These are phyloP conservation scores for Coreius guichenoti DNA, from an alignment of 2,797 vertebrate genomes.

Conservation along the genomic window DNA sequence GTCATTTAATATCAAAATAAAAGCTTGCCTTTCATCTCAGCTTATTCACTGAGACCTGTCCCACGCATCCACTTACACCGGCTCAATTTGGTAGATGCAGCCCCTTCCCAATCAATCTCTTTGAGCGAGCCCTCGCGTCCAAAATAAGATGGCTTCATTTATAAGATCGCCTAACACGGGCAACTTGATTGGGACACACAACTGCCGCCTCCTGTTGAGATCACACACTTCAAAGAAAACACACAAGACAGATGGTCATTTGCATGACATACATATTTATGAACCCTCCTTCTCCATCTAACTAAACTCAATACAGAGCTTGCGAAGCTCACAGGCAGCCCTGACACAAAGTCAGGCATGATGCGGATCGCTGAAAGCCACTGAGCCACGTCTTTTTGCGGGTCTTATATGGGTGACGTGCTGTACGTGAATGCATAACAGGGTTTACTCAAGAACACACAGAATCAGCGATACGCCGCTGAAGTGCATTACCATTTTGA, in stretches of 20 bases:
- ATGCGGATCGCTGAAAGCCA: not conserved
- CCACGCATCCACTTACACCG: conserved; percentile 16
- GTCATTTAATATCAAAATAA: conserved; percentile 25
- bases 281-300: conserved; percentile 42
- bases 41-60: conserved; percentile 14
- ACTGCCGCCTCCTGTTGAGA: conserved; percentile 34
- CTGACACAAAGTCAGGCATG: not conserved
- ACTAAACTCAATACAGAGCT: conserved; percentile 44
- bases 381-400: not conserved
- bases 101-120: conserved; percentile 35
- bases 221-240: conserved; percentile 56
- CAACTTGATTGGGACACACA: conserved; percentile 32
- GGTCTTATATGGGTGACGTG: not conserved
- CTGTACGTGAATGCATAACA: conserved; percentile 21
- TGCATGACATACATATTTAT: conserved; percentile 64
- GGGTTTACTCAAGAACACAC: conserved; percentile 25
- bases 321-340: conserved; percentile 3
- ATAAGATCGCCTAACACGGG: conserved; percentile 28
- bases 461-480: conserved; percentile 5
- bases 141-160: conserved; percentile 41
- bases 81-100: conserved; percentile 17
- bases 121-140: not conserved
- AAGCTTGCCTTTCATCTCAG: conserved; percentile 41
- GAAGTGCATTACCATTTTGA: conserved; percentile 54
- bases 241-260: conserved; percentile 47